phyloP scores from a whole-genome alignment of 2,888 invertebrate genomes.

The Cerastis leucographa region DNA sequence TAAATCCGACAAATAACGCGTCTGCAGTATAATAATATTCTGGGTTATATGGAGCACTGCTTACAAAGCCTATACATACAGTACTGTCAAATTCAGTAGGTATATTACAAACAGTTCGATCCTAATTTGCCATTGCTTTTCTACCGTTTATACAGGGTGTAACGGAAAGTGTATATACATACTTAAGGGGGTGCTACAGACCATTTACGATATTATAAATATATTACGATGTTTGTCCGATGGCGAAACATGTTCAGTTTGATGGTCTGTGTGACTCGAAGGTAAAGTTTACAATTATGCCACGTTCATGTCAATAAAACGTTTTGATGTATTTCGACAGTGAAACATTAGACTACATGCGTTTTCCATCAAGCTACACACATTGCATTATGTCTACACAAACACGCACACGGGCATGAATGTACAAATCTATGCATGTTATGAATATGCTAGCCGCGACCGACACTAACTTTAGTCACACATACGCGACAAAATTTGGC shows the following conservation, averaged over 20 bases:
- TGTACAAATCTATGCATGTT: conserved; percentile 6
- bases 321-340: not conserved
- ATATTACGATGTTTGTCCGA: too few relatives aligned
- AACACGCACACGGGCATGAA: not conserved
- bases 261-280: too few relatives aligned
- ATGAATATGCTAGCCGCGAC: not conserved
- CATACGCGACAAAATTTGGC: not conserved
- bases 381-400: not conserved
- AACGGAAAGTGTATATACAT: too few relatives aligned
- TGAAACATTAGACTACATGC: not conserved
- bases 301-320: not conserved
- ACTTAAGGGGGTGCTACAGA: too few relatives aligned
- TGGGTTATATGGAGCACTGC: not conserved
- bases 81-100: too few relatives aligned
- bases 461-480: not conserved
- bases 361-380: not conserved
- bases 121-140: not conserved
- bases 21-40: not conserved
- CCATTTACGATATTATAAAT: too few relatives aligned
- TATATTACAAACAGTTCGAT: not conserved
- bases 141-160: not conserved
- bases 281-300: not conserved
- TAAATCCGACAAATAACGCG: not conserved
- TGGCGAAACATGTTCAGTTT: too few relatives aligned
- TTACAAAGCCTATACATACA: not conserved